Conservation (phyloP, 2,113 vertebrate genomes). For the Mungos mungo region DNA sequence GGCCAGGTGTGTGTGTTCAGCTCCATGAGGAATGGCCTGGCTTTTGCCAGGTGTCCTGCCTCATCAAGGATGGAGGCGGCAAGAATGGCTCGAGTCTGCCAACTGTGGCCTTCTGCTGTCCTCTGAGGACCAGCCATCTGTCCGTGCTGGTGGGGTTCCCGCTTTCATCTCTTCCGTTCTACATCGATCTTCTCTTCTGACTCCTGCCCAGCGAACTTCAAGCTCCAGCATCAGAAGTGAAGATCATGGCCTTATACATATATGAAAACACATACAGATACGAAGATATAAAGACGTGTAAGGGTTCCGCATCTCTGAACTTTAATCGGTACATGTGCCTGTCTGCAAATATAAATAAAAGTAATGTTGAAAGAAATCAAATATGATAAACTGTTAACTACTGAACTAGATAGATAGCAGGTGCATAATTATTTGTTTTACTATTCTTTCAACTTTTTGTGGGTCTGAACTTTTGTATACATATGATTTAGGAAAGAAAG, state of each 20-base stretch:
- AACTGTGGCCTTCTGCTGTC: background rate
- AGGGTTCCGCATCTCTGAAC: background rate
- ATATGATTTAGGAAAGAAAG: background rate
- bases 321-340: too few species aligned
- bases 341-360: background rate
- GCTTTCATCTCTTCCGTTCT: background rate
- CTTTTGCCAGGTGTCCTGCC: background rate
- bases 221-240: background rate
- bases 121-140: background rate
- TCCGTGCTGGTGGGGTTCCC: background rate
- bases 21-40: background rate
- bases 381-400: background rate
- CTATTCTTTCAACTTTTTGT: background rate
- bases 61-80: background rate
- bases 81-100: background rate
- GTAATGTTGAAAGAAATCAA: background rate
- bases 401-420: background rate
- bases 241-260: background rate
- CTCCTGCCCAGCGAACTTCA: background rate
- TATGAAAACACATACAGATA: too few species aligned
- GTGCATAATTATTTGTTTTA: background rate
- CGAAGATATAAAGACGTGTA: rapidly evolving
- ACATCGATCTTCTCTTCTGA: background rate
- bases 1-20: too few species aligned
- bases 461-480: background rate